Evolutionary conservation across 1,140 invertebrate species (phyloP).

Genomic region (Bombus confusus): DNA sequence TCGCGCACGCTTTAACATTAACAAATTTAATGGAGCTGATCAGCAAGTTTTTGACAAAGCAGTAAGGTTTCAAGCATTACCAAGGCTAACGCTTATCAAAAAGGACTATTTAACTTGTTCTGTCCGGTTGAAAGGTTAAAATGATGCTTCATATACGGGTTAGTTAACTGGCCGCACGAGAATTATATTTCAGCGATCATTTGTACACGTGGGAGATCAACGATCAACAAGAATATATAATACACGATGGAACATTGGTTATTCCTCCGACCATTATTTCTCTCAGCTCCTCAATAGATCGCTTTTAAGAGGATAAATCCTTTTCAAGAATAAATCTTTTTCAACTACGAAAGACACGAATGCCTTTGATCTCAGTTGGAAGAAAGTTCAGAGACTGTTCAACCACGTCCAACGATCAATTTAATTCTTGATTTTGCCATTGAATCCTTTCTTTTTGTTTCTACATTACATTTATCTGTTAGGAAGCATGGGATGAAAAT

Average conservation of each 20-base stretch:
- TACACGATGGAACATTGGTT: conserved; percentile 41
- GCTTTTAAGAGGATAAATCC: conserved; percentile 42
- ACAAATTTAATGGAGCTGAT: neutral
- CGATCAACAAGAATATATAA: conserved; percentile 41
- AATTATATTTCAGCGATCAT: conserved; percentile 45
- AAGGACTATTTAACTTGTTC: conserved; percentile 19
- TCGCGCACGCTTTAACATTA: neutral
- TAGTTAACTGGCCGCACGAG: conserved; percentile 16
- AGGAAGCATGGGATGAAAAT: neutral
- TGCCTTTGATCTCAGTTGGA: conserved; percentile 24
- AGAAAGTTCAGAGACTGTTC: conserved; percentile 25
- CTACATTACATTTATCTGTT: neutral
- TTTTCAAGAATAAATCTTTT: conserved; percentile 33
- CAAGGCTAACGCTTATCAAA: neutral
- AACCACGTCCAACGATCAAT: conserved; percentile 42
- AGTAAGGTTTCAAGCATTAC: neutral
- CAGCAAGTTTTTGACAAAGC: neutral
- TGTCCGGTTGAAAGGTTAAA: conserved; percentile 42
- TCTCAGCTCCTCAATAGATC: conserved; percentile 15
- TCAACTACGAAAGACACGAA: conserved; percentile 21
- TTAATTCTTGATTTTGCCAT: conserved; percentile 15
- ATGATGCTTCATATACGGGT: conserved; percentile 33
- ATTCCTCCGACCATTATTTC: conserved; percentile 38
- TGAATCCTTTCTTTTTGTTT: neutral
- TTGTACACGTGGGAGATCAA: conserved; percentile 39